Evolutionary conservation across 2,888 invertebrate species (phyloP), one percentile per base, ranked within the genome.

Genomic region (Melieria picta): DNA sequence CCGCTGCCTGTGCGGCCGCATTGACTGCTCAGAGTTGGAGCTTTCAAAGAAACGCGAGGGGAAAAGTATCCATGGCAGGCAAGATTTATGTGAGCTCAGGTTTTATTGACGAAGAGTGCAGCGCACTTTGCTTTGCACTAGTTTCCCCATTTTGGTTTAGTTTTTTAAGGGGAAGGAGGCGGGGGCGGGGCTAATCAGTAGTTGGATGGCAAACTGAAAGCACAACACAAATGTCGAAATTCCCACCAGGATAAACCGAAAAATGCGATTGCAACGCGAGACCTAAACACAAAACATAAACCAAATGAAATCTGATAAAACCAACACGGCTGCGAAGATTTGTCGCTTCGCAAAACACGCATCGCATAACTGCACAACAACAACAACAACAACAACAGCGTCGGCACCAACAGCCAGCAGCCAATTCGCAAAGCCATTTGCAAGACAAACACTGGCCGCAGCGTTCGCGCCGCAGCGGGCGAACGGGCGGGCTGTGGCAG

Each of bases 201-300:
- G 30, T 30, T 30, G 1, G 30, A 30, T 30, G 30, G 30, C 64
- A 64, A 70, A 50, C 61, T 50, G 55, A 58, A 63, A 66, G 61
- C 64, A 56, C 13, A 56, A 61, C 50, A 55, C 72, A 74, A 66
- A 69, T 74, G 74, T 56, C 58, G 13, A 50, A 55, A 56, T 72
- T 74, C 74, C 60, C 74, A 74, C 74, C 66, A 68, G 66, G 72
- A 70, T 70, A 70, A 69, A 57, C 57, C 43, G 4, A 56, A 65
- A 65, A 60, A 48, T 52, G 43, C 61, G 61, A 55, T 55, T 61
- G 50, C 30, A 30, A 30, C 30, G 52, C n/a, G 64, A 50, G 55
- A 63, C 50, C 55, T 52, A 62, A 68, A 71, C 67, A 67, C 72
- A 66, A 57, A 48, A 68, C 52, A 61, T 50, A 64, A 57, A 69